Evolutionary conservation across 2,888 invertebrate genomes (phyloP), one percentile per base, ranked within the genome.

Genomic region (Merodon equestris): DNA sequence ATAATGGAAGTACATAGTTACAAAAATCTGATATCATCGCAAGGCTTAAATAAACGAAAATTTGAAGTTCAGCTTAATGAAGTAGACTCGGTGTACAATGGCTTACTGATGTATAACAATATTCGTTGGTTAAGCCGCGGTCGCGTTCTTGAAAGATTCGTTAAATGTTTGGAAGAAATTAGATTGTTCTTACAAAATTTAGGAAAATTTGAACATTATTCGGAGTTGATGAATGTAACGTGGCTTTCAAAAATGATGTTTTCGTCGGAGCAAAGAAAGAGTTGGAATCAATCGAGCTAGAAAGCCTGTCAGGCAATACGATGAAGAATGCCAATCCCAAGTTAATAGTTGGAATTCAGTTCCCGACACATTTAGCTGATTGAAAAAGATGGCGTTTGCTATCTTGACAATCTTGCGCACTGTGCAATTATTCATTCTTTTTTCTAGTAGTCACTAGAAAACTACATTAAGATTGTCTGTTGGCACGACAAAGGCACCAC

Each of bases 321-420:
- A 17, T 17, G 14, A 17, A 40, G 40, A 53, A 53, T 40, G 38
- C 53, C 53, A 17, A 53, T 53, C 17, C 38, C 38, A 40, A 40
- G 38, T 38, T 53, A 53, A 53, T 53, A 2, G 19, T 45, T 57
- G 15, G 1, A 45, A 27, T 27, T 27, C 27, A 27, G 44, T 44
- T 57, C 57, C 27, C 18, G 56, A 56, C 44, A 56, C 56, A 56
- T 81, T 34, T 18, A 60, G 15, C 48, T 36, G 47, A 36, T 47
- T 60, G 36, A 47, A 48, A 38, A 40, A 47, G 38, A 2, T 27
- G 27, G 27, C 27, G 27, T 7, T 27, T 27, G 27, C 38, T 60
- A 18, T 40, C n/a, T 18, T 38, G 13, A 47, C 18, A 19, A 38
- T 56, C 18, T 42, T 45, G 45, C 14, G 45, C 45, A 45, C 45